Conservation (phyloP, 2,797 vertebrate genomes). For the Lutjanus argentimaculatus region DNA sequence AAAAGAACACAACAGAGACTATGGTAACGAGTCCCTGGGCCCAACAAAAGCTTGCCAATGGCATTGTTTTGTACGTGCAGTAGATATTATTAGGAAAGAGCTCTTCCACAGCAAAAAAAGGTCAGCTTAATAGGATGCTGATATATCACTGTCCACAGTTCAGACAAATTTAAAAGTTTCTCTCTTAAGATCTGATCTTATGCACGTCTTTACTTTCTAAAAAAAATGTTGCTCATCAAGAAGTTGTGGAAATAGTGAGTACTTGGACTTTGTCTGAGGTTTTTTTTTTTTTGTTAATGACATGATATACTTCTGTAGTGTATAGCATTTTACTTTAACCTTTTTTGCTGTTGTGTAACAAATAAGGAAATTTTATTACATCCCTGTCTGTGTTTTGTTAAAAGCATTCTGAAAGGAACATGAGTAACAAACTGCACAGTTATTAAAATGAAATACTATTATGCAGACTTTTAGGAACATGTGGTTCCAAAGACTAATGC, state of each 20-base stretch:
- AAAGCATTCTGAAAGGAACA: background rate
- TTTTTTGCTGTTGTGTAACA: background rate
- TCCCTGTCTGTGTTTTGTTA: background rate
- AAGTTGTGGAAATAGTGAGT: background rate
- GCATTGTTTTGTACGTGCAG: conserved; percentile 7
- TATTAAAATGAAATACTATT: background rate
- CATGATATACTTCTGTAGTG: background rate
- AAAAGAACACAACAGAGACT: conserved; percentile 25
- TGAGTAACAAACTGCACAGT: background rate
- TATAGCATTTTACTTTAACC: background rate
- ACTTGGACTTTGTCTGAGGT: background rate
- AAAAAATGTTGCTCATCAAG: background rate
- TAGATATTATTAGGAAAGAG: conserved; percentile 25
- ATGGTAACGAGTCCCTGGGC: conserved; percentile 10
- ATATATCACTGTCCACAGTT: conserved; percentile 12
- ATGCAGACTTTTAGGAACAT: background rate
- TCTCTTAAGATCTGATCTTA: conserved; percentile 25
- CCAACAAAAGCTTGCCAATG: conserved; percentile 29
- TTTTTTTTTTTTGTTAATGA: background rate
- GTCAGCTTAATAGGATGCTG: conserved; percentile 20
- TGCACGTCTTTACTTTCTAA: background rate
- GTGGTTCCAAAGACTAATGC: background rate
- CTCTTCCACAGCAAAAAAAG: background rate
- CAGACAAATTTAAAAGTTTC: conserved; percentile 2
- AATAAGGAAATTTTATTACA: background rate